Evolutionary conservation across 2,888 invertebrate species (phyloP).

Genomic region (Diaprepes abbreviatus): DNA sequence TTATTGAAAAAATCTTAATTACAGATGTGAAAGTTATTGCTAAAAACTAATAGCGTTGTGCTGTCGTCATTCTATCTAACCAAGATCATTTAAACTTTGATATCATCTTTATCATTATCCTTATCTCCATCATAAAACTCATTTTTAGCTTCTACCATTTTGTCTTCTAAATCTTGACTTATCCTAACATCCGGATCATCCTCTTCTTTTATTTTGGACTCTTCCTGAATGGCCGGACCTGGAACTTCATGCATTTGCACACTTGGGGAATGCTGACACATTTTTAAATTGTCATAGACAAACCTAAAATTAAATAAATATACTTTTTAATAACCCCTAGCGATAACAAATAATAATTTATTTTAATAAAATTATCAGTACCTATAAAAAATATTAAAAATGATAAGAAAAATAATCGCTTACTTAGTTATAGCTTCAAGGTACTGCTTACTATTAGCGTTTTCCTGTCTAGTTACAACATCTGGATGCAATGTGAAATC

Average conservation of each 20-base stretch:
- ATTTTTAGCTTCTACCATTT: conserved; percentile 85
- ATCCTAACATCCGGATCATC: conserved; percentile 87
- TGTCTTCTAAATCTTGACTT: conserved; percentile 84
- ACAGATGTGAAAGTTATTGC: background rate
- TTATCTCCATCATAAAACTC: conserved; percentile 94
- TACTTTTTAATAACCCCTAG: too few species aligned
- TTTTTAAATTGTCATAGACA: conserved; percentile 93
- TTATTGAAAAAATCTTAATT: background rate
- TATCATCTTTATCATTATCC: conserved; percentile 84
- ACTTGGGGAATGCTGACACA: conserved; percentile 93
- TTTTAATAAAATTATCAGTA: too few species aligned
- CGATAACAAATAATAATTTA: too few species aligned
- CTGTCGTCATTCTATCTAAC: background rate
- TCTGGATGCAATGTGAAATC: conserved; percentile 97
- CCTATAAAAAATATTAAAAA: too few species aligned
- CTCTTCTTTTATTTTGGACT: conserved; percentile 79
- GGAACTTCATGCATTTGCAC: conserved; percentile 98
- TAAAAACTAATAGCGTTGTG: background rate
- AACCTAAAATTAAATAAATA: too few species aligned
- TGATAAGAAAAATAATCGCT: conserved; percentile 46
- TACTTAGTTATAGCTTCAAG: conserved; percentile 87
- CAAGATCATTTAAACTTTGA: conserved; percentile 55
- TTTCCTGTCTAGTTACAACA: conserved; percentile 87
- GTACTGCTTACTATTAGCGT: conserved; percentile 96
- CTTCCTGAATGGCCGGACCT: conserved; percentile 83